Percentiles rank a stretch among this genome's conserved stretches.
These are phyloP conservation scores for Borostomias antarcticus DNA, from an alignment of 2,797 vertebrate species.

Conservation along the genomic window DNA sequence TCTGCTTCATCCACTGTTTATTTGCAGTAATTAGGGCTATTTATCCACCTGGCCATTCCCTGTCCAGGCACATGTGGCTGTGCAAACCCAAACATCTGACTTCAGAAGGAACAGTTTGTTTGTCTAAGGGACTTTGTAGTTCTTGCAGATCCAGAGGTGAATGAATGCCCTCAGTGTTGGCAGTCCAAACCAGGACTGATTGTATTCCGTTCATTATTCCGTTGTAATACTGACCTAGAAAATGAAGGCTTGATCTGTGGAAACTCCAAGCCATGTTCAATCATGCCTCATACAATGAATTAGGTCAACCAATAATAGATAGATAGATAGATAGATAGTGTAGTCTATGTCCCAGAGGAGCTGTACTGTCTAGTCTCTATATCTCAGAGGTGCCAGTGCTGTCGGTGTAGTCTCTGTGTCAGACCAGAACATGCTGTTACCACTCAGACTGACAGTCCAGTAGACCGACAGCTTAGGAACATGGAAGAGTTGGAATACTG, in stretches of 20 bases:
- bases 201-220: constrained; percentile 42
- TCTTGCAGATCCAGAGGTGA: neutral
- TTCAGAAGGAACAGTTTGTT: constrained; percentile 59
- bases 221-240: neutral
- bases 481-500: no score
- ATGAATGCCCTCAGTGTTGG: neutral
- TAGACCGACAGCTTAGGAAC: neutral
- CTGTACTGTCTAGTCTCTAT: no score
- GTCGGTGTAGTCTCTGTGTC: constrained; percentile 1
- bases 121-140: constrained; percentile 45
- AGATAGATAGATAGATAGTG: no score
- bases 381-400: neutral
- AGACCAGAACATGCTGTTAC: neutral
- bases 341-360: no score
- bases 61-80: constrained; percentile 41
- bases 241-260: neutral
- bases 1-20: constrained; percentile 60
- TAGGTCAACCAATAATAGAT: constrained; percentile 25
- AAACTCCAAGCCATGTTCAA: constrained; percentile 5
- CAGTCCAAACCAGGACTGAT: constrained; percentile 55
- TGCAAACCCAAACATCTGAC: constrained; percentile 31
- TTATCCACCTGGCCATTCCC: constrained; percentile 72
- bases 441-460: neutral
- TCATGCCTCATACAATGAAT: constrained; percentile 2
- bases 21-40: constrained; percentile 73